Base-by-base conservation (phyloP, 2,888 invertebrate species). In the Lasioglossum figueresi region DNA sequence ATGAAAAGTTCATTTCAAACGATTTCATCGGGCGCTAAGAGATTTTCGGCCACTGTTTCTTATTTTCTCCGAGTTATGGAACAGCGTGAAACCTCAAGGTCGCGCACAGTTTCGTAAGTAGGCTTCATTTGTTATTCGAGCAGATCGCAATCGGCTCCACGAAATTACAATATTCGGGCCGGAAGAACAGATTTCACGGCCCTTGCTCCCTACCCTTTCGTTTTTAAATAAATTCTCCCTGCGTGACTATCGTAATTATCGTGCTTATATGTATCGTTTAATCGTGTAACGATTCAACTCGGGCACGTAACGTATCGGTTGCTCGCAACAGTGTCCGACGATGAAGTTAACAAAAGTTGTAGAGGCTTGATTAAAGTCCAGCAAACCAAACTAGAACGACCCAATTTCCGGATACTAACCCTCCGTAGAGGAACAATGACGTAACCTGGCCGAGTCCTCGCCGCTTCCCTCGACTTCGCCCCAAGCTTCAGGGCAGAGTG, bases 351-450 rank as follows among this genome's bases (percentile, higher is more conserved):
- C 40, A 70, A 70, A 70, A 12, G 14, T 31, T 19, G 2, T 1
- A 48, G 23, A 34, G 23, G 27, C 59, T 37, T 19, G 78, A 83
- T 83, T 82, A 80, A 76, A 80, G 72, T 82, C 83, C 88, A 84
- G 85, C 83, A 90, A 89, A 90, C 87, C 82, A 90, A 89, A 90
- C 88, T 89, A 88, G 89, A 84, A 85, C 94, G 94, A 94, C 94
- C 94, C 91, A 94, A 93, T 93, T 94, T 92, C 92, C 92, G 94
- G 93, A 85, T 85, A 86, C 71, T 84, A 79, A 79, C 82, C 79
- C 79, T 79, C 63, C 12, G 79, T 78, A n/a, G 31, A 16, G 19
- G 31, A 31, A 31, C 90, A 92, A 92, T 94, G 94, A 94, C 94
- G 94, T 92, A 94, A 94, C 90, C 85, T 43, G 86, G 81, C 86